Evolutionary conservation across 2,113 vertebrate species (phyloP).

Genomic region (Nothocercus julius): DNA sequence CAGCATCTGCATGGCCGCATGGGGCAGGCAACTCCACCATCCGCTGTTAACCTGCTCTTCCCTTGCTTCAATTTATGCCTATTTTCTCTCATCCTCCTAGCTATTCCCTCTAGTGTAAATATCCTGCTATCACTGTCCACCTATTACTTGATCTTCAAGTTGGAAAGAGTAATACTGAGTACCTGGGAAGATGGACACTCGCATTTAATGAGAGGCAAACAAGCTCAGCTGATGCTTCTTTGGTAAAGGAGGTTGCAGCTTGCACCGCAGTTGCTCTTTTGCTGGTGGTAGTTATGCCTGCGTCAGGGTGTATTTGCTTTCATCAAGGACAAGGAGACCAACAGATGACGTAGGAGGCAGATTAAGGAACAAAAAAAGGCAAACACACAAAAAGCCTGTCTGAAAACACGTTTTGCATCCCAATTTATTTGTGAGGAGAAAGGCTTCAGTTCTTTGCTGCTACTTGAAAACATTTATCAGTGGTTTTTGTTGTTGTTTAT

Average conservation of each 20-base stretch:
- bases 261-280: fast-evolving
- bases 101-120: background rate
- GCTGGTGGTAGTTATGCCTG: background rate
- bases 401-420: background rate
- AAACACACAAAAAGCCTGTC: background rate
- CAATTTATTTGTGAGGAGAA: background rate
- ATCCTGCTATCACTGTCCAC: background rate
- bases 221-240: background rate
- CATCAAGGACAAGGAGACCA: background rate
- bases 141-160: background rate
- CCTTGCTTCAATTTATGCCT: fast-evolving
- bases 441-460: background rate
- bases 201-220: background rate
- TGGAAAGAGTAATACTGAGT: background rate
- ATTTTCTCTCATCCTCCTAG: fast-evolving
- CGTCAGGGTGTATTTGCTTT: background rate
- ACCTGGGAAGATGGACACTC: background rate
- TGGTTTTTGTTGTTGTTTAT: background rate
- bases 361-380: background rate
- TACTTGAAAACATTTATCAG: background rate
- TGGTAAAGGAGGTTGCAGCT: background rate
- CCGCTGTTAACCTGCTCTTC: background rate
- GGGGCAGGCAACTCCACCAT: background rate
- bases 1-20: fast-evolving
- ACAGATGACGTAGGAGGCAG: constrained; percentile 13